These are phyloP conservation scores for Parus major DNA, from an alignment of 2,113 vertebrate species.

Conservation along the genomic window DNA sequence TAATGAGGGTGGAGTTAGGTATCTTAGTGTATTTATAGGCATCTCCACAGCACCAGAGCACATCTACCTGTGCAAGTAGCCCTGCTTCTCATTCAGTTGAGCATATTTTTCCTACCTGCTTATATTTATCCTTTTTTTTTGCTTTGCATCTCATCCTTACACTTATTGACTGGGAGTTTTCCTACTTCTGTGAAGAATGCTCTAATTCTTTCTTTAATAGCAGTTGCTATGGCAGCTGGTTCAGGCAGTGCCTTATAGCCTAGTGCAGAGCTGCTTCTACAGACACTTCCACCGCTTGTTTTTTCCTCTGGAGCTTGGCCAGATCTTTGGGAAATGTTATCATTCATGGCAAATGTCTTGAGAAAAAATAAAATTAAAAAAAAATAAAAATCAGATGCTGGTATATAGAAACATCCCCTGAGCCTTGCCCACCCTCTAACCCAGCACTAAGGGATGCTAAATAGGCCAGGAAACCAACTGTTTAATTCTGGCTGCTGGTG, in stretches of 20 bases:
- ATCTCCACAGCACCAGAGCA: neutral
- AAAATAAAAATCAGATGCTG: neutral
- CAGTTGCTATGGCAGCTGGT: constrained; percentile 62
- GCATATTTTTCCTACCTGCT: neutral
- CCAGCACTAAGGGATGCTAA: neutral
- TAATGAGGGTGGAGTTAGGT: constrained; percentile 56
- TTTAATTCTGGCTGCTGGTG: constrained; percentile 45
- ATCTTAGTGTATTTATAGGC: constrained; percentile 57
- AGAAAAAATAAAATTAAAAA: neutral
- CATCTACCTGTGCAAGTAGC: neutral
- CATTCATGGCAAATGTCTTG: neutral
- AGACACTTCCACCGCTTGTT: neutral
- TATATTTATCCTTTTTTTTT: neutral
- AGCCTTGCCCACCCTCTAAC: neutral
- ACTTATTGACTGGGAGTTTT: neutral
- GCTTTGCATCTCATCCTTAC: neutral
- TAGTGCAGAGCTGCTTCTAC: neutral
- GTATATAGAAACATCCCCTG: neutral
- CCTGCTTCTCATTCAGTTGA: neutral
- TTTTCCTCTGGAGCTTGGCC: constrained; percentile 3
- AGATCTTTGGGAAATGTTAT: neutral
- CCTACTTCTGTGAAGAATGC: constrained; percentile 6
- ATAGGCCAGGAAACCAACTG: constrained; percentile 9
- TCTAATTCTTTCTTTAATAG: constrained; percentile 44
- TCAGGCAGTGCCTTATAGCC: constrained; percentile 36